Conservation (phyloP, 2,888 invertebrate species). For the Tetranychus piercei region DNA sequence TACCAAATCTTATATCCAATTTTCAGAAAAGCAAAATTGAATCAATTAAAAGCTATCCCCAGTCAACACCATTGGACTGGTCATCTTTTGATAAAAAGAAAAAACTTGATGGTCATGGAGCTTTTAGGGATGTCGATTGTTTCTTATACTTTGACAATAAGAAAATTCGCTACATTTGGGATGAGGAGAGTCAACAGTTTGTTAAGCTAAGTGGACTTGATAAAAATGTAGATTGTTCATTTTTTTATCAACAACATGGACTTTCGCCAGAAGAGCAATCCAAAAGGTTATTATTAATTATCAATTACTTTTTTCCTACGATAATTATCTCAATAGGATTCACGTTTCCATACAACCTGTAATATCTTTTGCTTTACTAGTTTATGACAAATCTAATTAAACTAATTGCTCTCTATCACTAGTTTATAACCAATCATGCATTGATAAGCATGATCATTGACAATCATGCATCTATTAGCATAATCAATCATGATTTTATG, state of each 20-base stretch:
- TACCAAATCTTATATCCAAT: not conserved
- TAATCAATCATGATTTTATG: no score
- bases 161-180: conserved; percentile 65
- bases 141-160: conserved; percentile 58
- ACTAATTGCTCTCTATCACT: no score
- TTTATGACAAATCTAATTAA: no score
- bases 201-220: conserved; percentile 52
- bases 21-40: not conserved
- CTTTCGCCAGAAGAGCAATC: conserved; percentile 33
- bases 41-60: not conserved
- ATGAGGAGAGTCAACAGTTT: conserved; percentile 43
- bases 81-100: not conserved
- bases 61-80: not conserved
- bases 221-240: conserved; percentile 42
- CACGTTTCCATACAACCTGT: no score
- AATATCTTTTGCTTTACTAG: no score
- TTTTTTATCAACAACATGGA: conserved; percentile 45
- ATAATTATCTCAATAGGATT: not conserved
- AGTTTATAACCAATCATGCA: no score
- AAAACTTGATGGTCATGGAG: conserved; percentile 20
- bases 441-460: no score
- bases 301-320: not conserved
- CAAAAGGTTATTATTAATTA: conserved; percentile 21
- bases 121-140: conserved; percentile 35
- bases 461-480: no score